phyloP scores from a whole-genome alignment of 2,888 invertebrate genomes.

The Patella caerulea region DNA sequence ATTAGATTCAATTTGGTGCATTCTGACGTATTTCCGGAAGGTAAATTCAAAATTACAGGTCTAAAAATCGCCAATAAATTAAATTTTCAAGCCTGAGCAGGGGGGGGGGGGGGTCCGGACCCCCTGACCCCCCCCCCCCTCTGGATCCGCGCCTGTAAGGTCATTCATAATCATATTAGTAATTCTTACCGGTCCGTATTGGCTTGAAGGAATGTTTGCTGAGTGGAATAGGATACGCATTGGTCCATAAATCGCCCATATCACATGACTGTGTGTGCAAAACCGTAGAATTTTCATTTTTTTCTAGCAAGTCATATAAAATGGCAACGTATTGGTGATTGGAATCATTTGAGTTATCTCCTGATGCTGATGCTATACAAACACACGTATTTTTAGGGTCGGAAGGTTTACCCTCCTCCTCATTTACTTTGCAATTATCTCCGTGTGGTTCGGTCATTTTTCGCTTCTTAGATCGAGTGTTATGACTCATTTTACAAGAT shows the following conservation, averaged over 20 bases:
- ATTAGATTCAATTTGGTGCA: no score
- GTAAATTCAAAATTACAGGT: no score
- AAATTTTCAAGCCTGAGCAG: no score
- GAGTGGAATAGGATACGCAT: constrained; percentile 57
- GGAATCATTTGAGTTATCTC: constrained; percentile 22
- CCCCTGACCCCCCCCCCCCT: no score
- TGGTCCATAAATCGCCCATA: constrained; percentile 61
- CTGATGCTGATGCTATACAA: constrained; percentile 35
- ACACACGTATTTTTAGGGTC: constrained; percentile 17
- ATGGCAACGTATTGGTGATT: constrained; percentile 51
- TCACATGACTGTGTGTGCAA: constrained; percentile 56
- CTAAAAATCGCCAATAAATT: no score
- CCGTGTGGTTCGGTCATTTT: constrained; percentile 1
- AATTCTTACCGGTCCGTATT: constrained; percentile 48
- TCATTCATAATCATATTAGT: neutral
- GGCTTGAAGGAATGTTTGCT: constrained; percentile 51
- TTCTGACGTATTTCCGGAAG: no score
- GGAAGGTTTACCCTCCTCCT: neutral
- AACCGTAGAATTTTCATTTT: constrained; percentile 33
- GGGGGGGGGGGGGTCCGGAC: no score
- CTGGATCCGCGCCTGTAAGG: no score
- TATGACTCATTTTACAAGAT: neutral
- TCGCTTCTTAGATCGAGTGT: neutral
- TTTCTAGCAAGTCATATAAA: constrained; percentile 31
- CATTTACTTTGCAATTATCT: neutral